phyloP scores from a whole-genome alignment of 2,888 invertebrate genomes.

The Loripinus fragilis region DNA sequence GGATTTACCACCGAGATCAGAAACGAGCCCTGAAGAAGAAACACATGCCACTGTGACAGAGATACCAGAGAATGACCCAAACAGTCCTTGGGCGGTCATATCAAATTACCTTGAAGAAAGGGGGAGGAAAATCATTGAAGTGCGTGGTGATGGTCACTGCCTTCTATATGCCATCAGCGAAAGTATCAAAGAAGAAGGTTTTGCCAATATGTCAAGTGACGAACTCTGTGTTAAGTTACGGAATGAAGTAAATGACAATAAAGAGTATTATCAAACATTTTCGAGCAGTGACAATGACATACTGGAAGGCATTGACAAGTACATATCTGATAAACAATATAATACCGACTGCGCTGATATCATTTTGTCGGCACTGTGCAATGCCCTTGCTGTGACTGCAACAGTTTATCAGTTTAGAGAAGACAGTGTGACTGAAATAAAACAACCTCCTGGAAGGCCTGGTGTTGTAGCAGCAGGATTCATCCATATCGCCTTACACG shows the following conservation, averaged over 20 bases:
- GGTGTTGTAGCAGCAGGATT: background rate
- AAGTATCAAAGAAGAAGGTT: conserved; percentile 28
- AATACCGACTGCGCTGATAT: conserved; percentile 33
- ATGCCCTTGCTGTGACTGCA: conserved; percentile 3
- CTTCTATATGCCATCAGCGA: background rate
- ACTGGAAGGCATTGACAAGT: conserved; percentile 10
- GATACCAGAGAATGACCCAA: background rate
- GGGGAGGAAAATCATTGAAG: background rate
- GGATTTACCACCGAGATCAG: background rate
- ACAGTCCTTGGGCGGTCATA: background rate
- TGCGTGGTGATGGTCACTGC: background rate
- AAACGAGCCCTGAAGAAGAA: background rate
- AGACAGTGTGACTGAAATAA: conserved; percentile 15
- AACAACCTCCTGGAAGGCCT: conserved; percentile 9
- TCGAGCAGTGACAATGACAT: conserved; percentile 20
- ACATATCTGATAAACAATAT: conserved; percentile 25
- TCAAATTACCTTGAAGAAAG: background rate
- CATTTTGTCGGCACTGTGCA: conserved; percentile 29
- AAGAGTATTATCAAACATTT: conserved; percentile 7
- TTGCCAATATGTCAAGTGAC: conserved; percentile 16
- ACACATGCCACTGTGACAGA: background rate
- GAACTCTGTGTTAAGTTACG: conserved; percentile 22
- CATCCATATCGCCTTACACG: background rate
- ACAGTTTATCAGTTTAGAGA: background rate
- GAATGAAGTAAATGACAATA: conserved; percentile 25